These are phyloP conservation scores for Gisinianus flammeolus DNA, from an alignment of 2,888 invertebrate genomes.

Conservation along the genomic window DNA sequence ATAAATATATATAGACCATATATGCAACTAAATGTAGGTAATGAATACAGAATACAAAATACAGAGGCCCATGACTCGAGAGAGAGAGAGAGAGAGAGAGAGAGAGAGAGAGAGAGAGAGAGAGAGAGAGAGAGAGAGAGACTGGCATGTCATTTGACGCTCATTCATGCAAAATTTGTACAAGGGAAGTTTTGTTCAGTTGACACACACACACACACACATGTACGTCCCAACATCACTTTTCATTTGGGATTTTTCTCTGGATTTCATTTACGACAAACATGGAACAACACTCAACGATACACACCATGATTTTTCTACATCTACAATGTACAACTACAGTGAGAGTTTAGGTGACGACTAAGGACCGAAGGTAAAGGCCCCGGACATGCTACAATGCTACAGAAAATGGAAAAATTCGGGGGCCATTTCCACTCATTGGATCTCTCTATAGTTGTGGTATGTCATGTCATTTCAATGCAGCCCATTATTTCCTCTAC, in stretches of 20 bases:
- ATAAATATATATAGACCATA: not conserved
- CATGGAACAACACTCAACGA: not conserved
- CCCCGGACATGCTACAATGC: not conserved
- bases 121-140: too few relatives aligned
- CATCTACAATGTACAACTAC: not conserved
- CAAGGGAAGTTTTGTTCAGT: slow-evolving; percentile 34
- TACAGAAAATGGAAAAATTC: slow-evolving; percentile 25
- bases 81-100: too few relatives aligned
- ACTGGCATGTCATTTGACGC: slow-evolving; percentile 49
- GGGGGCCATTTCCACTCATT: slow-evolving; percentile 19
- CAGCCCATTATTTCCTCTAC: not conserved
- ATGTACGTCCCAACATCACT: not conserved
- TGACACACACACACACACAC: not conserved
- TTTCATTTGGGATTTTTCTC: not conserved
- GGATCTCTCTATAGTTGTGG: not conserved
- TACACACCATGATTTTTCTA: not conserved
- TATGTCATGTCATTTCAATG: too few relatives aligned
- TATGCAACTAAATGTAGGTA: not conserved
- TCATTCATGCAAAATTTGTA: slow-evolving; percentile 54
- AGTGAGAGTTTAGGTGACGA: too few relatives aligned
- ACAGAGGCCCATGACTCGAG: slow-evolving; percentile 9
- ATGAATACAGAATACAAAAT: slow-evolving; percentile 10
- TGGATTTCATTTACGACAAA: not conserved
- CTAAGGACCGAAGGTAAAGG: not conserved
- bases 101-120: too few relatives aligned